These are phyloP conservation scores for Pseudomyrmex cubaensis DNA, from an alignment of 1,140 invertebrate species.

Conservation along the genomic window DNA sequence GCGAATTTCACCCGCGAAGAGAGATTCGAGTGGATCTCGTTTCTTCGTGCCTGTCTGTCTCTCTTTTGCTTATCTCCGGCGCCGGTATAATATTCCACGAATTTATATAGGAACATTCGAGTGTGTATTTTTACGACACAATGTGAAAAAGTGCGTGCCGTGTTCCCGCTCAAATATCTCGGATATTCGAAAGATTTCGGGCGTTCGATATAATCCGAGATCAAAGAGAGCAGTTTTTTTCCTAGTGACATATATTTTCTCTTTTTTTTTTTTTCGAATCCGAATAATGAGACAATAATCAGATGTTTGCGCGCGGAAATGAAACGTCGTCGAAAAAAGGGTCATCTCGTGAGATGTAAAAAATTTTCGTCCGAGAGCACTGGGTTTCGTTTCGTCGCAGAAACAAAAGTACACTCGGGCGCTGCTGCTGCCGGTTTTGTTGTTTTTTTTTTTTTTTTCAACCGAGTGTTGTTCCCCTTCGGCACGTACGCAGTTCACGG, in stretches of 20 bases:
- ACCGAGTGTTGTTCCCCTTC: slow-evolving; percentile 31
- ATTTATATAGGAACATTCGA: background rate
- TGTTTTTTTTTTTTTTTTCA: background rate
- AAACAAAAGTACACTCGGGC: background rate
- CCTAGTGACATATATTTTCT: too few species aligned
- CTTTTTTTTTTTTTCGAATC: background rate
- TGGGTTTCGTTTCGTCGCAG: background rate
- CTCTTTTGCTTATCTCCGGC: background rate
- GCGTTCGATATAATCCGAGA: too few species aligned
- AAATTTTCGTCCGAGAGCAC: background rate
- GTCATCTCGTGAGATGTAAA: background rate
- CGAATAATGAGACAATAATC: background rate
- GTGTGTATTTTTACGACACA: background rate
- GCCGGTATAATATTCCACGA: background rate
- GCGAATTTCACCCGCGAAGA: background rate
- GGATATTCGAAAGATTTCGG: background rate
- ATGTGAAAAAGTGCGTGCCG: background rate
- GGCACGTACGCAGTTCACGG: slow-evolving; percentile 49
- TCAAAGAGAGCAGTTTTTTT: too few species aligned
- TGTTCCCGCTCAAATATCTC: background rate
- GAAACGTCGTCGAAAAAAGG: background rate
- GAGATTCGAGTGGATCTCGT: slow-evolving; percentile 4
- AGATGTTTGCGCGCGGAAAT: too few species aligned
- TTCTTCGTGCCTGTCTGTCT: background rate
- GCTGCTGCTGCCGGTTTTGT: background rate